A percentile compares a stretch with the other conserved stretches of the same genome.
phyloP scores from a whole-genome alignment of 2,888 invertebrate species.

The Folsomia manolachei region DNA sequence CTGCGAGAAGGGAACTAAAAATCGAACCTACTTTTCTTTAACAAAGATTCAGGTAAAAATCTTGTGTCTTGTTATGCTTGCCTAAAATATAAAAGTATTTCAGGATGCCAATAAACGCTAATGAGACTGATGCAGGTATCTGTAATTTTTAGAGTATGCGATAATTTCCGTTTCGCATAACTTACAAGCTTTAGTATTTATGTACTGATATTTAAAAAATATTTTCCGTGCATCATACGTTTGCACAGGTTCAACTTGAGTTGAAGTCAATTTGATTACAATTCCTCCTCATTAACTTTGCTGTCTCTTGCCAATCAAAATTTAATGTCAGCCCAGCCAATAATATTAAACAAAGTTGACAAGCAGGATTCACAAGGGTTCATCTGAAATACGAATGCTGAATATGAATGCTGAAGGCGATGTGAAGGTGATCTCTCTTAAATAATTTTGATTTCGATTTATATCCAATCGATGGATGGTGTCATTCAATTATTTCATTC shows the following conservation, averaged over 20 bases:
- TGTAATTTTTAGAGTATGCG: background rate
- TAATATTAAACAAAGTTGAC: background rate
- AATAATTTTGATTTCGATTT: background rate
- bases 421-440: background rate
- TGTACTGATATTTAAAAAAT: no score
- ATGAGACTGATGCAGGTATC: background rate
- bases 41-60: background rate
- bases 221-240: no score
- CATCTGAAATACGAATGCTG: no score
- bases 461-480: background rate
- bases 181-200: no score
- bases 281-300: background rate
- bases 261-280: background rate
- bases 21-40: background rate
- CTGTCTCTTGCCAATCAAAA: background rate
- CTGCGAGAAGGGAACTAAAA: slow-evolving; percentile 33
- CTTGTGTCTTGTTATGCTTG: background rate
- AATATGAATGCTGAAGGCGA: background rate
- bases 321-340: background rate
- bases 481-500: no score
- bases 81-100: background rate
- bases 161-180: no score
- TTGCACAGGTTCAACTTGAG: no score
- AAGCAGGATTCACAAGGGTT: no score
- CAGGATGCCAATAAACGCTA: background rate